Conservation (phyloP, 1,140 invertebrate species). For the Rhagoletis pomonella region DNA sequence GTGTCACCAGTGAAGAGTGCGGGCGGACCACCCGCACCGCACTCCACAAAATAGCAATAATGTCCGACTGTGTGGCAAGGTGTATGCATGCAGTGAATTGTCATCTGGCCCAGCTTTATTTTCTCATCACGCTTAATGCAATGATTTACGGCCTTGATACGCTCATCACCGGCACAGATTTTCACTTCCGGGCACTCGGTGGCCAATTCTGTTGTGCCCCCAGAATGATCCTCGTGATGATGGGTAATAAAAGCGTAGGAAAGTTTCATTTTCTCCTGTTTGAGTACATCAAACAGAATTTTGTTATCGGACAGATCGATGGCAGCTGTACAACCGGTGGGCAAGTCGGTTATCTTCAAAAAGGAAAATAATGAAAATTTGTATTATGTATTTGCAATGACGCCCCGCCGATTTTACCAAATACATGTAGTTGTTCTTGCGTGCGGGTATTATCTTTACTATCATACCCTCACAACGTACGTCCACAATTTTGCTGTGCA, state of each 20-base stretch:
- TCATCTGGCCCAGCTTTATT: slow-evolving; percentile 84
- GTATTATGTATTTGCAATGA: not conserved
- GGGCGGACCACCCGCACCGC: slow-evolving; percentile 76
- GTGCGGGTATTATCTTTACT: slow-evolving; percentile 37
- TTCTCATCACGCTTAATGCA: slow-evolving; percentile 81
- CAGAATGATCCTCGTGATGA: slow-evolving; percentile 98
- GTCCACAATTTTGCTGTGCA: slow-evolving; percentile 24
- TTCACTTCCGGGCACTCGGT: slow-evolving; percentile 73
- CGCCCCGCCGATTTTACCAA: not conserved
- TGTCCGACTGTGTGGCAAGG: slow-evolving; percentile 96
- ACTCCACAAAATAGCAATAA: slow-evolving; percentile 88
- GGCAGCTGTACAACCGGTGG: slow-evolving; percentile 87
- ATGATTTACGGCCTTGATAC: slow-evolving; percentile 85
- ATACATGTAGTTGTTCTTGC: slow-evolving; percentile 18
- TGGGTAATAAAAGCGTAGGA: slow-evolving; percentile 93
- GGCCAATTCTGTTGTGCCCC: slow-evolving; percentile 86
- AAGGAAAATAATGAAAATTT: not conserved
- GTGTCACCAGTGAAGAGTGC: slow-evolving; percentile 97
- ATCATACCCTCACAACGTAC: slow-evolving; percentile 12
- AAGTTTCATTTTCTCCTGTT: slow-evolving; percentile 82
- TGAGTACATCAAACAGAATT: slow-evolving; percentile 81
- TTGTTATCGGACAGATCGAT: slow-evolving; percentile 94
- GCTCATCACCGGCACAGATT: slow-evolving; percentile 88
- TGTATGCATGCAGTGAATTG: slow-evolving; percentile 88
- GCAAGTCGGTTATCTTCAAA: slow-evolving; percentile 85